phyloP scores from a whole-genome alignment of 2,888 invertebrate species.

The Xiphydria camelus region DNA sequence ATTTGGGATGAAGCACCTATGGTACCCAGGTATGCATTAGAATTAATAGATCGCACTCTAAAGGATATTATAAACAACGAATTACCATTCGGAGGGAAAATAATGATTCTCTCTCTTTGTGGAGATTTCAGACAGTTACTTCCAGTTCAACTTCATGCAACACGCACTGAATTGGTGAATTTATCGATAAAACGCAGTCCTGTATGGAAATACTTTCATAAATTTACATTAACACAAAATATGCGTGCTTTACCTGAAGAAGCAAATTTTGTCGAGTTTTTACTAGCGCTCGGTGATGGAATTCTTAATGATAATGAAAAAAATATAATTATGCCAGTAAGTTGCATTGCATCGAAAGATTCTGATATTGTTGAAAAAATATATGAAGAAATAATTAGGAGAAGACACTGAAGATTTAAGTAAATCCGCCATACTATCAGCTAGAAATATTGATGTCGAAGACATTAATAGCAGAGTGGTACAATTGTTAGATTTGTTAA shows the following conservation, averaged over 20 bases:
- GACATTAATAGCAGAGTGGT: too few species aligned
- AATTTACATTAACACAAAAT: slow-evolving; percentile 23
- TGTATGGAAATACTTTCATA: slow-evolving; percentile 23
- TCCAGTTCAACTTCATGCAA: slow-evolving; percentile 11
- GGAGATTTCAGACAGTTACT: slow-evolving; percentile 17
- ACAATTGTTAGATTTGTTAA: too few species aligned
- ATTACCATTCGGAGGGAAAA: slow-evolving; percentile 31
- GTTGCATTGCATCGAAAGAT: background rate
- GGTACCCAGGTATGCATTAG: slow-evolving; percentile 25
- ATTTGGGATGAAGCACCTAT: slow-evolving; percentile 33
- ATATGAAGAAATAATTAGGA: slow-evolving; percentile 18
- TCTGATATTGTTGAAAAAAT: background rate
- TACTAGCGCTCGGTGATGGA: slow-evolving; percentile 21
- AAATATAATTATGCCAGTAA: background rate
- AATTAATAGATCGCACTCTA: slow-evolving; percentile 27
- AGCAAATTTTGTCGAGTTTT: slow-evolving; percentile 23
- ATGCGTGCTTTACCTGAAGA: slow-evolving; percentile 19
- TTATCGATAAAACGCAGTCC: slow-evolving; percentile 29
- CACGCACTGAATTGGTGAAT: slow-evolving; percentile 20
- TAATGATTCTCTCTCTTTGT: slow-evolving; percentile 19
- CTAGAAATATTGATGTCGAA: too few species aligned
- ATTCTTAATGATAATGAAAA: slow-evolving; percentile 10
- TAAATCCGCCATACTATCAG: too few species aligned
- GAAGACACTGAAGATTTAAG: too few species aligned
- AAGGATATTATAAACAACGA: slow-evolving; percentile 29